Percentiles rank a stretch among this genome's conserved stretches.
Evolutionary conservation across 2,113 vertebrate species (phyloP).

Genomic region (Bombycilla garrulus): DNA sequence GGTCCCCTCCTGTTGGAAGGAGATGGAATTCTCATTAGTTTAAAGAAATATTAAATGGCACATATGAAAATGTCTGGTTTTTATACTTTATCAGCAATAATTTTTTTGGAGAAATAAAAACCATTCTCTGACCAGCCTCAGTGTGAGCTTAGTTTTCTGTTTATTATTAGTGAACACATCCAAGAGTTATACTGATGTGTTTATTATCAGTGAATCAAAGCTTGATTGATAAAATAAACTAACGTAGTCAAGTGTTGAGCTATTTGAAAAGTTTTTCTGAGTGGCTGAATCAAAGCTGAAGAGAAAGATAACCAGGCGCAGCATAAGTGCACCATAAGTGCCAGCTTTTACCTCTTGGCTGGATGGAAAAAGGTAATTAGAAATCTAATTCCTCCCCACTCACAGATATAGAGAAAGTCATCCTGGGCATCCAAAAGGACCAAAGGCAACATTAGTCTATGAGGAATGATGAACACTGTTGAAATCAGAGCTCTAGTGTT

Average conservation of each 20-base stretch:
- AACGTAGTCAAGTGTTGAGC: neutral
- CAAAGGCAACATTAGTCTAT: neutral
- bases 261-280: neutral
- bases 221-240: slow-evolving; percentile 41
- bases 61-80: neutral
- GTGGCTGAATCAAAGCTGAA: neutral
- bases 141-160: neutral
- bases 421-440: neutral
- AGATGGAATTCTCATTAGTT: neutral
- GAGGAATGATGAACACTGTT: accelerated
- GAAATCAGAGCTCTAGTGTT: neutral
- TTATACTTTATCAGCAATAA: neutral
- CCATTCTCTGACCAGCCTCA: neutral
- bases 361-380: neutral
- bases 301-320: neutral
- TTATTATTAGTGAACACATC: neutral
- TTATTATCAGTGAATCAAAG: slow-evolving; percentile 34
- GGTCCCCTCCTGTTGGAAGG: neutral
- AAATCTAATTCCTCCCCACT: neutral
- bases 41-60: neutral
- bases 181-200: slow-evolving; percentile 6
- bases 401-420: neutral
- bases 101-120: neutral
- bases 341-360: neutral
- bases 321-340: too few species aligned